Conservation (phyloP, 2,888 invertebrate species). For the Salpingus planirostris region DNA sequence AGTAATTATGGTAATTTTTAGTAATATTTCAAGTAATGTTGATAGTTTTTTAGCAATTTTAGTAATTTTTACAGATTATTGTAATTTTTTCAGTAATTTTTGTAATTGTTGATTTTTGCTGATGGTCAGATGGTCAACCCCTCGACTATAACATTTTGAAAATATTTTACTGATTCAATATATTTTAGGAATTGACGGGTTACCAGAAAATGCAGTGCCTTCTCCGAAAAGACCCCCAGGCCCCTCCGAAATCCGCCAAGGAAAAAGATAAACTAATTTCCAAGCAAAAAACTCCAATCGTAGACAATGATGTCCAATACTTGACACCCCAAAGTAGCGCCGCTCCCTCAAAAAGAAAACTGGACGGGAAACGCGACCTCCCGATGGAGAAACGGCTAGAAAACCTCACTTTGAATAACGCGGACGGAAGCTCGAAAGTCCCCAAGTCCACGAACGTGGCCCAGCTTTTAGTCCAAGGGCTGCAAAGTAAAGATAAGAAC, state of each 20-base stretch:
- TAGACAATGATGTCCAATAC: constrained; percentile 45
- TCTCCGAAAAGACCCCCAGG: constrained; percentile 39
- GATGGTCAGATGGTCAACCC: too few relatives aligned
- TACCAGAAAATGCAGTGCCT: constrained; percentile 43
- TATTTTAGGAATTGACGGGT: constrained; percentile 23
- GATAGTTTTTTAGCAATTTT: too few relatives aligned
- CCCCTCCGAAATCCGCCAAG: constrained; percentile 10
- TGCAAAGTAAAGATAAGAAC: constrained; percentile 73
- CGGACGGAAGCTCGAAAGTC: constrained; percentile 44
- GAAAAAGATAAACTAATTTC: constrained; percentile 31
- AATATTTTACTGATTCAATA: constrained; percentile 38
- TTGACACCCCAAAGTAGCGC: constrained; percentile 36
- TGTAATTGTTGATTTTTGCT: too few relatives aligned
- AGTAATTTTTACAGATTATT: too few relatives aligned
- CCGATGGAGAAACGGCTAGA: constrained; percentile 78
- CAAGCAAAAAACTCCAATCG: constrained; percentile 40
- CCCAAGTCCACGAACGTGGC: constrained; percentile 64
- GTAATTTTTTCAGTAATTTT: too few relatives aligned
- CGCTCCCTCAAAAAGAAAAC: constrained; percentile 34
- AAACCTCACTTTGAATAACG: constrained; percentile 61
- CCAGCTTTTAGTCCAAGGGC: constrained; percentile 71
- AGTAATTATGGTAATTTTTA: too few relatives aligned
- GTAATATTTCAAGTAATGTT: too few relatives aligned
- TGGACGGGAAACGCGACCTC: constrained; percentile 46
- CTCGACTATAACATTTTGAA: too few relatives aligned